Evolutionary conservation across 2,888 invertebrate species (phyloP), one percentile per base, ranked within the genome.

Genomic region (Megalurothrips usitatus): DNA sequence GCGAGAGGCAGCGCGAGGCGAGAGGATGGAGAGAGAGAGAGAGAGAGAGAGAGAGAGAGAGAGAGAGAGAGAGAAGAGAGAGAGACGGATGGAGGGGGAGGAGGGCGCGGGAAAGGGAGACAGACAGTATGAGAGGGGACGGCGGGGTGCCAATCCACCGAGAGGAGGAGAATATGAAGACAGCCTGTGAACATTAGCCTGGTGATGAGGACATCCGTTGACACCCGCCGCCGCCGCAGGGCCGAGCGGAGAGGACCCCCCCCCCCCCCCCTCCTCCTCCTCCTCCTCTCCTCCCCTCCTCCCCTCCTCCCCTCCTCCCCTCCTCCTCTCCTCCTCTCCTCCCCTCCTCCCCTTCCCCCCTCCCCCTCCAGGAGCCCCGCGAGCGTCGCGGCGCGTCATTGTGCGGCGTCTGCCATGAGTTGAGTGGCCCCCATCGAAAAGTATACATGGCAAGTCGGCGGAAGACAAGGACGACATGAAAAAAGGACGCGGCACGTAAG

Each of bases 161-260:
- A 58, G 68, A 26, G 26, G 68, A 75, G 68, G 68, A 75, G 68
- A 75, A 75, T 75, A 75, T 75, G 68, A 75, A 75, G 68, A 75
- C 68, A 75, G 68, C 68, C 68, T 75, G 68, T 75, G 68, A 75
- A 75, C 68, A 75, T 75, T 75, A 75, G 68, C 68, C 68, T 75
- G 23, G 26, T 75, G 68, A 75, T 75, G 68, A 75, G 68, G 68
- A 75, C 58, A 58, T 58, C 58, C 58, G 58, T n/a, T 58, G 58
- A 58, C 58, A 17, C 58, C 19, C 58, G 19, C 12, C 19, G 58
- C 58, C 58, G 58, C 58, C 58, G 6, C 11, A 17, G 6, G 6
- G 0, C 58, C 58, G 58, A 43, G 34, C 34, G 19, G 58, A 17
- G 6, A 3, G 58, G 17, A 2, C 14, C 19, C 11, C 58, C 14